Evolutionary conservation across 2,888 invertebrate genomes (phyloP).

Genomic region (Caenorhabditis sp.): DNA sequence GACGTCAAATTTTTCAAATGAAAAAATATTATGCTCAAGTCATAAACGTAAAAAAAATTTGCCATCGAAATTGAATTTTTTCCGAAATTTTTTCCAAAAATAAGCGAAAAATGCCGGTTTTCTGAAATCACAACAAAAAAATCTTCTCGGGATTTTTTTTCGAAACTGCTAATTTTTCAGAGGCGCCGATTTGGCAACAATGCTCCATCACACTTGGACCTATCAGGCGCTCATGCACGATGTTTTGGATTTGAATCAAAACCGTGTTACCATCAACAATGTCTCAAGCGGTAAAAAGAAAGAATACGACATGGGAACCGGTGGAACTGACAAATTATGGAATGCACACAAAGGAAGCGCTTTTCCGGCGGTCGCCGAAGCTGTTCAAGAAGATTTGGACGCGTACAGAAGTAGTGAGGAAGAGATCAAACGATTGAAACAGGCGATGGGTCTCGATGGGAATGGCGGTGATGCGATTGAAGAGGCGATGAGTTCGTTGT

Average conservation of each 20-base stretch:
- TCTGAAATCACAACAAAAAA: too few species aligned
- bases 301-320: conserved; percentile 84
- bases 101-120: too few species aligned
- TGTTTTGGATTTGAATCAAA: conserved; percentile 88
- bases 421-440: conserved; percentile 92
- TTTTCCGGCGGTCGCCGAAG: conserved; percentile 86
- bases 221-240: conserved; percentile 98
- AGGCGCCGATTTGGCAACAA: conserved; percentile 81
- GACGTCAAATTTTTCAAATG: too few species aligned
- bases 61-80: too few species aligned
- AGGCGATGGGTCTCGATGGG: conserved; percentile 82
- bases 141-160: too few species aligned
- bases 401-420: conserved; percentile 91
- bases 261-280: conserved; percentile 82
- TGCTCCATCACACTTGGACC: conserved; percentile 98
- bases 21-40: too few species aligned
- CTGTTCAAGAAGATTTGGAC: conserved; percentile 96
- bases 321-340: conserved; percentile 85
- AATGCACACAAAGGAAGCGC: conserved; percentile 81
- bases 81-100: too few species aligned
- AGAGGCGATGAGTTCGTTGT: conserved; percentile 81
- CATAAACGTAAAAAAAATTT: too few species aligned
- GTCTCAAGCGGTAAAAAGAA: conserved; percentile 78
- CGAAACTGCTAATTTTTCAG: conserved; percentile 5
- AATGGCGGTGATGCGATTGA: conserved; percentile 88